A percentile compares a stretch with the other conserved stretches of the same genome.
Evolutionary conservation across 2,113 vertebrate genomes (phyloP).

Genomic region (Hemibagrus wyckioides): DNA sequence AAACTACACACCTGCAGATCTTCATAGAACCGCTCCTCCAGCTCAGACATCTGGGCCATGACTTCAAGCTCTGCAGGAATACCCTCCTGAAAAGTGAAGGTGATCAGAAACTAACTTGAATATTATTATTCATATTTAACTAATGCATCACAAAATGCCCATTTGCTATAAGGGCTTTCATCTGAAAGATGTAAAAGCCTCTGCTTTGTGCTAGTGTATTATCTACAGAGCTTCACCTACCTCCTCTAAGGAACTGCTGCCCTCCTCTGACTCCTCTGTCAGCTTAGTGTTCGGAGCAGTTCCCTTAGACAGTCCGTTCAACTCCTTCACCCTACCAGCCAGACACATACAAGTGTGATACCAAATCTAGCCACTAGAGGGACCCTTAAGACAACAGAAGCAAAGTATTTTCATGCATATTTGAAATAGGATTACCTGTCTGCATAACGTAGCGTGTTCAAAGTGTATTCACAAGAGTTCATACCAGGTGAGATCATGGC

Average conservation of each 20-base stretch:
- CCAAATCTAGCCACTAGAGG: constrained; percentile 33
- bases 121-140: not conserved
- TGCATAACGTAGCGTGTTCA: constrained; percentile 95
- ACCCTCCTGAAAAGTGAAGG: constrained; percentile 62
- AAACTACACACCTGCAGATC: constrained; percentile 64
- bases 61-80: constrained; percentile 61
- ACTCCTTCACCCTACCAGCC: constrained; percentile 71
- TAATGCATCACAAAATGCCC: not conserved
- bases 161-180: not conserved
- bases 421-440: constrained; percentile 80
- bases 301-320: constrained; percentile 63
- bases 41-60: constrained; percentile 64
- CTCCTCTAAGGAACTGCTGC: constrained; percentile 65
- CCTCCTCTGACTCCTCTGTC: constrained; percentile 43
- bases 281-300: constrained; percentile 25
- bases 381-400: not conserved
- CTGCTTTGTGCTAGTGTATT: no score
- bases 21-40: constrained; percentile 65
- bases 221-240: constrained; percentile 49
- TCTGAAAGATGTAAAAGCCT: not conserved
- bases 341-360: not conserved
- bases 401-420: not conserved
- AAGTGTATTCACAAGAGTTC: constrained; percentile 91
- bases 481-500: constrained; percentile 97
- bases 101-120: not conserved